Evolutionary conservation across 2,888 invertebrate genomes (phyloP).

Genomic region (Mayetiola destructor): DNA sequence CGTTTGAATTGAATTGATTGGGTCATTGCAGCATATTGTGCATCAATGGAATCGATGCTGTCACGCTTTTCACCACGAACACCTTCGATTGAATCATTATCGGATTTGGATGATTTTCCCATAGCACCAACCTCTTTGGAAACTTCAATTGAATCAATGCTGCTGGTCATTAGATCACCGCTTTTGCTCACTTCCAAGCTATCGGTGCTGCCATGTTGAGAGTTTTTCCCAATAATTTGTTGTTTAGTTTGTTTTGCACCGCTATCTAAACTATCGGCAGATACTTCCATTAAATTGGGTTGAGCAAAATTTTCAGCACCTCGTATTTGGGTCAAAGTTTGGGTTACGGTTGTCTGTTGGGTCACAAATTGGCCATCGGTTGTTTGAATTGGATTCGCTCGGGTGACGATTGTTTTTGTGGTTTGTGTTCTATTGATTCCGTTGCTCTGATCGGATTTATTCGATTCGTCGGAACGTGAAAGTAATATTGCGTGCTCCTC

Average conservation of each 20-base stretch:
- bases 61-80: constrained; percentile 24
- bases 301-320: constrained; percentile 27
- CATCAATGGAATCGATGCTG: constrained; percentile 32
- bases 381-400: background rate
- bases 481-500: constrained; percentile 69
- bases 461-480: constrained; percentile 37
- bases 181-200: constrained; percentile 49
- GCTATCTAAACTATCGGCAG: constrained; percentile 47
- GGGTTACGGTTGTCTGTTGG: constrained; percentile 20
- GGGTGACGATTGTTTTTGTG: background rate
- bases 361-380: background rate
- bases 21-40: constrained; percentile 23
- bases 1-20: constrained; percentile 20
- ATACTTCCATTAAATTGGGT: constrained; percentile 42
- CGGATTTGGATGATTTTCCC: constrained; percentile 26
- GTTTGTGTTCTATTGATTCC: constrained; percentile 19
- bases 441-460: constrained; percentile 30
- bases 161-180: constrained; percentile 41
- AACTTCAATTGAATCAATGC: constrained; percentile 38
- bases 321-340: constrained; percentile 31
- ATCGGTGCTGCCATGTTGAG: constrained; percentile 48
- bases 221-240: constrained; percentile 31
- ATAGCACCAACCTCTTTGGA: constrained; percentile 31
- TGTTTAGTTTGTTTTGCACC: constrained; percentile 23
- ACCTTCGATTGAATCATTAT: constrained; percentile 32